Evolutionary conservation across 2,797 vertebrate genomes (phyloP).

Genomic region (Morelia viridis): DNA sequence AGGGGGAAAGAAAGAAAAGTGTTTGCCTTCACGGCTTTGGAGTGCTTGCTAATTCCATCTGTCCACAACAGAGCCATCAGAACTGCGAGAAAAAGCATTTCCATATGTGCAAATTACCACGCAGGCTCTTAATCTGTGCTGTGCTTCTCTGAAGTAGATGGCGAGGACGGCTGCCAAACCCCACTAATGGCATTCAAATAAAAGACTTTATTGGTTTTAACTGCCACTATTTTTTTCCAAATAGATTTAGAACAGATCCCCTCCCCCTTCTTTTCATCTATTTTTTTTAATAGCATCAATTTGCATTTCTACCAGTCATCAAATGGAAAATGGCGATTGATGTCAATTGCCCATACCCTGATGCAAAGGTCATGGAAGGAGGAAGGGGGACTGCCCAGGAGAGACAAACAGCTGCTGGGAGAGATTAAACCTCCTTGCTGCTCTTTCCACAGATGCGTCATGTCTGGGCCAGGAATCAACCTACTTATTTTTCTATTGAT

Average conservation of each 20-base stretch:
- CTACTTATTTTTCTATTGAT: background rate
- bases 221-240: conserved; percentile 57
- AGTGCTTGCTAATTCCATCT: conserved; percentile 96
- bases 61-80: conserved; percentile 94
- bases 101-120: conserved; percentile 98
- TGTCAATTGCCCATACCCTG: conserved; percentile 14
- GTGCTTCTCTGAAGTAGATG: conserved; percentile 84
- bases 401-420: background rate
- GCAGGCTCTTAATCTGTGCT: conserved; percentile 83
- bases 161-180: conserved; percentile 81
- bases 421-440: background rate
- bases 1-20: conserved; percentile 69
- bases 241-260: conserved; percentile 25
- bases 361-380: background rate
- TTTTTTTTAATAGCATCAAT: conserved; percentile 51
- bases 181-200: conserved; percentile 85
- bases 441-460: background rate
- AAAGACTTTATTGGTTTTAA: conserved; percentile 78
- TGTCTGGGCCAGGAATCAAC: background rate
- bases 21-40: conserved; percentile 96
- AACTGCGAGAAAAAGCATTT: conserved; percentile 92
- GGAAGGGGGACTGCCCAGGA: background rate
- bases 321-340: conserved; percentile 32
- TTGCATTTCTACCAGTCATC: conserved; percentile 51
- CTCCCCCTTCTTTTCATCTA: conserved; percentile 36